Evolutionary conservation across 2,797 vertebrate species (phyloP).

Genomic region (Sebastes oblongus): DNA sequence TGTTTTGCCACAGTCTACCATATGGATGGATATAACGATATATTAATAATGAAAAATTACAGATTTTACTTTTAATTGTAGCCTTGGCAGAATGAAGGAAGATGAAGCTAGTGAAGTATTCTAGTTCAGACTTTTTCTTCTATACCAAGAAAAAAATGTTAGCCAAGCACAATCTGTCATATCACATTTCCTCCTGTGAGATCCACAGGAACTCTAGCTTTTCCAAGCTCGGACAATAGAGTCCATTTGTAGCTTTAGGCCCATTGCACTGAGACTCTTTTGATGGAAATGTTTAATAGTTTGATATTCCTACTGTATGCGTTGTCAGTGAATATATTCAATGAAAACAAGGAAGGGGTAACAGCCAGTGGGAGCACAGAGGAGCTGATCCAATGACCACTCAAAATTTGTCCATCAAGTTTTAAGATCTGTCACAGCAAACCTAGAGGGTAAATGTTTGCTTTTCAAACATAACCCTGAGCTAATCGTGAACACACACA

Average conservation of each 20-base stretch:
- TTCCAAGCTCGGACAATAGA: background rate
- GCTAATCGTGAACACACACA: conserved; percentile 46
- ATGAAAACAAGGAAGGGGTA: conserved; percentile 31
- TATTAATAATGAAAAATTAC: background rate
- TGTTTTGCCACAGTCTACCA: background rate
- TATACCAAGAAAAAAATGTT: background rate
- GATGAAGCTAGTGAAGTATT: background rate
- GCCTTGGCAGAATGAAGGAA: background rate
- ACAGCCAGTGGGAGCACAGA: conserved; percentile 20
- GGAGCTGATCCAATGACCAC: conserved; percentile 33
- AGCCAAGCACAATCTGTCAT: background rate
- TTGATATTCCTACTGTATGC: conserved; percentile 20
- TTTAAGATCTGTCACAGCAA: conserved; percentile 56
- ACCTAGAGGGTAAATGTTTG: conserved; percentile 74
- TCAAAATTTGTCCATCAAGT: conserved; percentile 65
- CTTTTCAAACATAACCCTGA: conserved; percentile 70
- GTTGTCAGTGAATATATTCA: conserved; percentile 31
- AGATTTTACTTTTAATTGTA: background rate
- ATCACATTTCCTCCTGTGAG: background rate
- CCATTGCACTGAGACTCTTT: conserved; percentile 2
- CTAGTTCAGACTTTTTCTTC: background rate
- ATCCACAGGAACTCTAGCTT: background rate
- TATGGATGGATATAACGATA: background rate
- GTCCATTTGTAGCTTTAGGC: conserved; percentile 22
- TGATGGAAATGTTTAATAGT: conserved; percentile 36